Conservation (phyloP, 2,797 vertebrate genomes). For the Pseudochromis fuscus region DNA sequence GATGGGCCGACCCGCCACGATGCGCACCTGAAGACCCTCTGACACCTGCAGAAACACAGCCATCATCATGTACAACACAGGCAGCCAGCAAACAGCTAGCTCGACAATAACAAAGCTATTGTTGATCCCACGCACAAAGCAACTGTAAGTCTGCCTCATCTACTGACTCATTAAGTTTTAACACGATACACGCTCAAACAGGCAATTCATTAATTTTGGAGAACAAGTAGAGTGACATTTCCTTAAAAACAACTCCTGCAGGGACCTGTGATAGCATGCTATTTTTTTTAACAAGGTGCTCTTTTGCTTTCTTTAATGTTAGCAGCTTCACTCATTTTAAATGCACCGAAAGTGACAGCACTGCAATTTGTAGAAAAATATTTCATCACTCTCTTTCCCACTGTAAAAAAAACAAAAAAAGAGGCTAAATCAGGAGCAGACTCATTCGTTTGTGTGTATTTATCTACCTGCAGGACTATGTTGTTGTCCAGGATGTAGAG, state of each 20-base stretch:
- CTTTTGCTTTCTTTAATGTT: constrained; percentile 49
- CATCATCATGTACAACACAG: background rate
- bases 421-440: background rate
- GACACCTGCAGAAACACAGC: constrained; percentile 84
- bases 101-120: background rate
- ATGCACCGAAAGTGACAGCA: constrained; percentile 47
- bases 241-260: constrained; percentile 39
- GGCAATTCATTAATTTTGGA: constrained; percentile 45
- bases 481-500: constrained; percentile 98
- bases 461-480: constrained; percentile 88
- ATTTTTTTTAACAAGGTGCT: constrained; percentile 41
- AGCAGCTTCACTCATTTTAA: constrained; percentile 33
- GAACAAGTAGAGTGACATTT: constrained; percentile 36
- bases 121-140: constrained; percentile 13
- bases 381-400: constrained; percentile 22
- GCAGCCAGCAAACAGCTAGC: background rate
- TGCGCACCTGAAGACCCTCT: constrained; percentile 91
- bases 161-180: constrained; percentile 48
- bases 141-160: constrained; percentile 1
- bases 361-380: constrained; percentile 46
- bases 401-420: background rate
- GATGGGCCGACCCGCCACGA: constrained; percentile 94
- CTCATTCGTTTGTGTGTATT: background rate
- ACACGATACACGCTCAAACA: constrained; percentile 25
- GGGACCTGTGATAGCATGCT: constrained; percentile 31